Conservation (phyloP, 2,113 vertebrate genomes). For the Galemys pyrenaicus region DNA sequence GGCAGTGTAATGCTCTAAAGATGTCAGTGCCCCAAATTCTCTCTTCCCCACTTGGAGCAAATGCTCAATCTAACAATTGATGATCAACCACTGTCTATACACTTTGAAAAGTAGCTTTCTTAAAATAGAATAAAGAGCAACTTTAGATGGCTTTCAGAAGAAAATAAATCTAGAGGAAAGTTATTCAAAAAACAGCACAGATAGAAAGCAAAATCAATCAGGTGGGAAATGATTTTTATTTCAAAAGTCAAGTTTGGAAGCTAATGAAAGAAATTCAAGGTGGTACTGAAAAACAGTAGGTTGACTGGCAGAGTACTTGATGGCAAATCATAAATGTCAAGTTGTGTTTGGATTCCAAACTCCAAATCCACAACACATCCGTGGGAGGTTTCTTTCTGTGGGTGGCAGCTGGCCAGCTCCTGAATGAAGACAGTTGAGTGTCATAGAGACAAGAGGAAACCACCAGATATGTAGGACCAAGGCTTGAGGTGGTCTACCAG, state of each 20-base stretch:
- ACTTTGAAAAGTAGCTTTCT: not conserved
- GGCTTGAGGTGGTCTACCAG: too few relatives aligned
- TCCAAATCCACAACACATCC: not conserved
- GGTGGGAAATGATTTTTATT: slow-evolving; percentile 29
- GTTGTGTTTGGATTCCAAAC: slow-evolving; percentile 31
- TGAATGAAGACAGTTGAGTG: not conserved
- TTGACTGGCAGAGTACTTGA: slow-evolving; percentile 42
- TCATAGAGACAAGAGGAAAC: not conserved
- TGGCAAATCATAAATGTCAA: slow-evolving; percentile 31
- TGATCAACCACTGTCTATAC: not conserved
- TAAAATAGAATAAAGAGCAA: not conserved
- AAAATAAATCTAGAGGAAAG: not conserved
- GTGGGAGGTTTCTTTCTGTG: not conserved
- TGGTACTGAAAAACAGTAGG: not conserved
- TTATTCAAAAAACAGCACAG: not conserved
- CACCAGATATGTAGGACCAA: not conserved
- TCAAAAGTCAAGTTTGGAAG: slow-evolving; percentile 26
- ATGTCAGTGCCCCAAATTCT: not conserved
- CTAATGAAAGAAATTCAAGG: slow-evolving; percentile 53
- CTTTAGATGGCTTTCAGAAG: not conserved
- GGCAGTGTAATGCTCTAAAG: not conserved
- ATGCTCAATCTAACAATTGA: not conserved
- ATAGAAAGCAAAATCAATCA: not conserved
- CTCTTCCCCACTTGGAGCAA: not conserved
- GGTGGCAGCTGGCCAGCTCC: not conserved